Evolutionary conservation across 2,797 vertebrate genomes (phyloP).

Genomic region (Malacoctenus gilli): DNA sequence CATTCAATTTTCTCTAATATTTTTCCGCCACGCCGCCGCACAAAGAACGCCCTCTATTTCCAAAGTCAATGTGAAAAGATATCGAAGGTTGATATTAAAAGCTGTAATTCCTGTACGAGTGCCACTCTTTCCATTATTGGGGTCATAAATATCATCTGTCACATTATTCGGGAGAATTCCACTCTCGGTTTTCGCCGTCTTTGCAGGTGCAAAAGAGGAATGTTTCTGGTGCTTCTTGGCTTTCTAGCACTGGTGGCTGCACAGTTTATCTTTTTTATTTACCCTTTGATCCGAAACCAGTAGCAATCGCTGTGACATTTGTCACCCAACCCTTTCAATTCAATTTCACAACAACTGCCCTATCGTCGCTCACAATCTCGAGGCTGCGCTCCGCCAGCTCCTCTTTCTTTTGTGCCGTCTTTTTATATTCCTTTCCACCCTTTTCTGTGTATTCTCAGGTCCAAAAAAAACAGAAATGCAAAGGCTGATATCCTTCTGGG

Average conservation of each 20-base stretch:
- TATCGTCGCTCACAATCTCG: constrained; percentile 75
- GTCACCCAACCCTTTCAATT: constrained; percentile 81
- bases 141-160: constrained; percentile 56
- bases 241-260: constrained; percentile 53
- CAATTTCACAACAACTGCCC: constrained; percentile 81
- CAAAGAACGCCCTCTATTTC: constrained; percentile 45
- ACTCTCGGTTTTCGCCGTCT: constrained; percentile 25
- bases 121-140: constrained; percentile 44
- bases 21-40: constrained; percentile 8
- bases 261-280: constrained; percentile 79
- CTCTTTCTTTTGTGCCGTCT: constrained; percentile 66
- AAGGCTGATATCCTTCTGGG: constrained; percentile 39
- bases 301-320: constrained; percentile 79
- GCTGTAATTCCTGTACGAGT: constrained; percentile 35
- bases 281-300: constrained; percentile 78
- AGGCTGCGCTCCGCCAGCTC: constrained; percentile 53
- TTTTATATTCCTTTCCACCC: constrained; percentile 52
- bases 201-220: constrained; percentile 21
- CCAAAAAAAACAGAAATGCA: constrained; percentile 44
- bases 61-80: constrained; percentile 53
- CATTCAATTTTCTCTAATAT: constrained; percentile 54
- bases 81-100: constrained; percentile 62
- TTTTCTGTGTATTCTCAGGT: constrained; percentile 37
- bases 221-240: constrained; percentile 26
- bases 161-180: constrained; percentile 44